A percentile compares a stretch with the other conserved stretches of the same genome.
phyloP scores from a whole-genome alignment of 2,888 invertebrate genomes.

The Chirona hameri region DNA sequence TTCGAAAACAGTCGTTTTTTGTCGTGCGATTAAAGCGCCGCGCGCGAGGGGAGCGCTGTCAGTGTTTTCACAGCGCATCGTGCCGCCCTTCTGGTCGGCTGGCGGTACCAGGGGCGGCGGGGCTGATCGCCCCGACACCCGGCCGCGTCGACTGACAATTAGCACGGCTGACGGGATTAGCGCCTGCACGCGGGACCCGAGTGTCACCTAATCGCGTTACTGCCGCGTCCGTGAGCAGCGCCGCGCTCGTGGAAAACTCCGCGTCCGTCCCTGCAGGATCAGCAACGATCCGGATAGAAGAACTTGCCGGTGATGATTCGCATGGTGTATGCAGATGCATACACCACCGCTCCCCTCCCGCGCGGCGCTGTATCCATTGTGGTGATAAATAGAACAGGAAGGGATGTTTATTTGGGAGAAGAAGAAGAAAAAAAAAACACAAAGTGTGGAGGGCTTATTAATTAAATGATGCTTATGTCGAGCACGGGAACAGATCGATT shows the following conservation, averaged over 20 bases:
- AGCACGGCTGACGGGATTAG: not conserved
- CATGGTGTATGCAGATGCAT: no score
- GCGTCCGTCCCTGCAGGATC: not conserved
- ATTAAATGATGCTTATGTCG: no score
- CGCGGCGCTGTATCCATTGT: no score
- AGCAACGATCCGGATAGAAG: no score
- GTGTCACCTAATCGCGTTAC: not conserved
- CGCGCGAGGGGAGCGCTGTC: not conserved
- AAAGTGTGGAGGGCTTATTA: no score
- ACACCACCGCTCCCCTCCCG: no score
- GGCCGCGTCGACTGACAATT: not conserved
- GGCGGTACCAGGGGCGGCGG: not conserved
- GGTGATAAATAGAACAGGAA: no score
- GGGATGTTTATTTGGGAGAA: no score
- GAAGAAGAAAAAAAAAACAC: no score
- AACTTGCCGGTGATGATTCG: no score
- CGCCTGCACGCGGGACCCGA: not conserved
- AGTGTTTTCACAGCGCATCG: not conserved
- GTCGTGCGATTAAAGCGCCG: not conserved
- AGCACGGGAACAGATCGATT: no score
- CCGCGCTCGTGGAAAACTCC: no score
- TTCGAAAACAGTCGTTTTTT: not conserved
- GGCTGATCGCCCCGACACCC: not conserved
- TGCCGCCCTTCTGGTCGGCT: not conserved
- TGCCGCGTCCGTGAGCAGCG: not conserved